phyloP scores from a whole-genome alignment of 2,113 vertebrate species.

The Ameiurus melas region DNA sequence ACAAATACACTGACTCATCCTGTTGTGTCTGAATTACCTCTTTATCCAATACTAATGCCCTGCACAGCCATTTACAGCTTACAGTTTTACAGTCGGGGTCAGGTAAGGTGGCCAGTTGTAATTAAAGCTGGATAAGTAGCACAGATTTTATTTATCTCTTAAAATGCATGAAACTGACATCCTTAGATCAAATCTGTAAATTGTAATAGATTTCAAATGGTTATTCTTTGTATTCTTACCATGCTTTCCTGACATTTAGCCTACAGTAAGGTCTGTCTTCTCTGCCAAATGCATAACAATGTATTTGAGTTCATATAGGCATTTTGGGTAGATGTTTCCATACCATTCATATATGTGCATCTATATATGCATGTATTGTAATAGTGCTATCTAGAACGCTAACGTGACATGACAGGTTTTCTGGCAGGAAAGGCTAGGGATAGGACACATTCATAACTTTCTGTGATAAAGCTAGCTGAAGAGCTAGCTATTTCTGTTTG shows the following conservation, averaged over 20 bases:
- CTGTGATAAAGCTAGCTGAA: not conserved
- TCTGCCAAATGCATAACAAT: not conserved
- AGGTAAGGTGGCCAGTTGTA: not conserved
- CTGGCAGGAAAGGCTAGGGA: not conserved
- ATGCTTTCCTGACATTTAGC: not conserved
- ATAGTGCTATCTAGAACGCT: not conserved
- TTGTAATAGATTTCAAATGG: not conserved
- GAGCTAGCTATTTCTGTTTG: not conserved
- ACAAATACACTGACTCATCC: conserved; percentile 56
- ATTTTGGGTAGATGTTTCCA: not conserved
- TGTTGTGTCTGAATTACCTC: conserved; percentile 50
- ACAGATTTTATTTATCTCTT: not conserved
- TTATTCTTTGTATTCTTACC: not conserved
- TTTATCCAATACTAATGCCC: conserved; percentile 22
- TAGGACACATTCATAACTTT: not conserved
- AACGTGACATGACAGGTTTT: not conserved
- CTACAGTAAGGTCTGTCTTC: not conserved
- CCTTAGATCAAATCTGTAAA: not conserved
- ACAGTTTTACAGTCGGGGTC: not conserved
- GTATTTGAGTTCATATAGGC: not conserved
- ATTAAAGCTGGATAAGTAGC: not conserved
- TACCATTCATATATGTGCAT: not conserved
- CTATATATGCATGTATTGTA: not conserved
- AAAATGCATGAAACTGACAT: not conserved
- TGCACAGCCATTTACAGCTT: conserved; percentile 14